Evolutionary conservation across 2,113 vertebrate genomes (phyloP).

Genomic region (Trichechus manatus): DNA sequence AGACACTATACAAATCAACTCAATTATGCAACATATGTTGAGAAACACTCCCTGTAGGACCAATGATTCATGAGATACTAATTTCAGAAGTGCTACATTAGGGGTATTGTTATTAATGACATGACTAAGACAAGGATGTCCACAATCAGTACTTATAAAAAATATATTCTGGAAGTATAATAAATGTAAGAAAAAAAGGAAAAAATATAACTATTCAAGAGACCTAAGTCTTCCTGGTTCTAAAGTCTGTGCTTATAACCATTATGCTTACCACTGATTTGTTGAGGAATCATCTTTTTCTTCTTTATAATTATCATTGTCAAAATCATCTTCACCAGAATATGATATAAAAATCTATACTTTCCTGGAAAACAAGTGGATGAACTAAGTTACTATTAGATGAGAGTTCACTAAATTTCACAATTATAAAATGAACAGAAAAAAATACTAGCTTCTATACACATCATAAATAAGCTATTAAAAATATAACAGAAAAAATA

Average conservation of each 20-base stretch:
- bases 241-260: neutral
- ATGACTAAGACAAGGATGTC: neutral
- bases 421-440: neutral
- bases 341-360: neutral
- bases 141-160: neutral
- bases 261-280: neutral
- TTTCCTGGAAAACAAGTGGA: neutral
- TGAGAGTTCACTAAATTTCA: neutral
- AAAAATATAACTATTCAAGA: neutral
- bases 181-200: neutral
- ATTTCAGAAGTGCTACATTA: neutral
- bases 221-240: neutral
- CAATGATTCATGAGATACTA: neutral
- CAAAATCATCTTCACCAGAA: neutral
- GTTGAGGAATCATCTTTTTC: neutral
- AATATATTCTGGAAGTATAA: neutral
- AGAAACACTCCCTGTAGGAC: neutral
- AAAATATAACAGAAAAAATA: neutral
- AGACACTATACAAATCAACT: neutral
- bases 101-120: neutral
- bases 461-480: neutral
- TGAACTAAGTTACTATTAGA: neutral
- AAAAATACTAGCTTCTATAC: neutral
- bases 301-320: neutral
- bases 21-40: neutral